Conservation (phyloP, 2,113 vertebrate genomes). For the Mionectes macconnelli region DNA sequence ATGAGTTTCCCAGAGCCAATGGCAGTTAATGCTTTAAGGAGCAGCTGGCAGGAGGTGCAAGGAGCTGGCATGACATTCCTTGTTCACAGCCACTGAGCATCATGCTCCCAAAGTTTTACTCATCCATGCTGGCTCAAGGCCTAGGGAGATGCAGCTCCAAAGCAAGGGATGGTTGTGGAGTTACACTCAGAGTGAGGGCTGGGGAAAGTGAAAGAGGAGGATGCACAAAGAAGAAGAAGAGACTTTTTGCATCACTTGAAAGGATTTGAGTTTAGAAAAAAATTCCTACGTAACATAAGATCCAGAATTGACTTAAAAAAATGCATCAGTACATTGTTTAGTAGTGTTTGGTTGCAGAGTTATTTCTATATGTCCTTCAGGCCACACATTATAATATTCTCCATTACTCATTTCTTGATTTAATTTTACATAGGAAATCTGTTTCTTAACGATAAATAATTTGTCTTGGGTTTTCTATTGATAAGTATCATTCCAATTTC, state of each 20-base stretch:
- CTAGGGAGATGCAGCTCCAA: neutral
- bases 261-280: neutral
- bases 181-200: neutral
- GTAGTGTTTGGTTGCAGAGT: neutral
- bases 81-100: constrained; percentile 16
- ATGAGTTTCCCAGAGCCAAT: neutral
- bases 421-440: neutral
- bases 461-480: neutral
- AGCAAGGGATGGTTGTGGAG: neutral
- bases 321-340: neutral
- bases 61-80: neutral
- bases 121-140: constrained; percentile 13
- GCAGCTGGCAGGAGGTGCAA: constrained; percentile 29
- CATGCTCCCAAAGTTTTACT: constrained; percentile 3
- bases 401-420: neutral
- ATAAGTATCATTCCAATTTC: constrained; percentile 1
- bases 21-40: neutral
- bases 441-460: neutral
- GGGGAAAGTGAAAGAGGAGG: neutral
- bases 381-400: neutral
- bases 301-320: neutral
- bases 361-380: neutral
- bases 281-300: neutral
- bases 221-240: neutral
- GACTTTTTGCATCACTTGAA: neutral